phyloP scores from a whole-genome alignment of 1,140 invertebrate species.

The Pentalonia nigronervosa region DNA sequence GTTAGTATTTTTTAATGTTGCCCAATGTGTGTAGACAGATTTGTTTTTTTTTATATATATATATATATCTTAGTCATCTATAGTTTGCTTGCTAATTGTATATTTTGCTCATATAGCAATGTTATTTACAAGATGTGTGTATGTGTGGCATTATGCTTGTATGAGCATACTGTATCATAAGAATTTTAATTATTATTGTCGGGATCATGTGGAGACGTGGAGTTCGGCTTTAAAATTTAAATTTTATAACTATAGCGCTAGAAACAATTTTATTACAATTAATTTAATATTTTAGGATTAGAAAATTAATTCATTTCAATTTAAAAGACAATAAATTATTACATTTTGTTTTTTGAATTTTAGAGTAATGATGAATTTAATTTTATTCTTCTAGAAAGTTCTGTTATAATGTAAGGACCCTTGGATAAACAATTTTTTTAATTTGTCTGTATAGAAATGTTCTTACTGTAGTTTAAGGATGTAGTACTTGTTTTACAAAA shows the following conservation, averaged over 20 bases:
- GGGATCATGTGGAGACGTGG: background rate
- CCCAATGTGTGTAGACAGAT: background rate
- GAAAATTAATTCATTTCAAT: background rate
- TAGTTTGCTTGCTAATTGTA: conserved; percentile 45
- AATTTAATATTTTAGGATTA: background rate
- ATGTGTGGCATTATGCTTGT: background rate
- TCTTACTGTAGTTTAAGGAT: background rate
- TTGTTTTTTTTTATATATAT: background rate
- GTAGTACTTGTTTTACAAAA: conserved; percentile 45
- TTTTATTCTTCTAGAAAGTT: background rate
- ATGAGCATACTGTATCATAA: background rate
- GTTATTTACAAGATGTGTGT: background rate
- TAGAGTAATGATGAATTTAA: background rate
- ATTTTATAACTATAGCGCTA: background rate
- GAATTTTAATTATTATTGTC: background rate
- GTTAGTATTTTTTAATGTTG: background rate
- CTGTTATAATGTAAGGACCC: background rate
- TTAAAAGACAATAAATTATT: background rate
- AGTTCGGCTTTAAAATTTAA: background rate
- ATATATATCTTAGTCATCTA: background rate
- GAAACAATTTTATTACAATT: background rate
- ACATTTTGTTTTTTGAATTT: background rate
- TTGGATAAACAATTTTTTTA: background rate
- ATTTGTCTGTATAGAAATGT: background rate
- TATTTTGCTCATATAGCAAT: conserved; percentile 54